Base-by-base conservation (phyloP, 1,140 invertebrate species). In the Drosophila lini region DNA sequence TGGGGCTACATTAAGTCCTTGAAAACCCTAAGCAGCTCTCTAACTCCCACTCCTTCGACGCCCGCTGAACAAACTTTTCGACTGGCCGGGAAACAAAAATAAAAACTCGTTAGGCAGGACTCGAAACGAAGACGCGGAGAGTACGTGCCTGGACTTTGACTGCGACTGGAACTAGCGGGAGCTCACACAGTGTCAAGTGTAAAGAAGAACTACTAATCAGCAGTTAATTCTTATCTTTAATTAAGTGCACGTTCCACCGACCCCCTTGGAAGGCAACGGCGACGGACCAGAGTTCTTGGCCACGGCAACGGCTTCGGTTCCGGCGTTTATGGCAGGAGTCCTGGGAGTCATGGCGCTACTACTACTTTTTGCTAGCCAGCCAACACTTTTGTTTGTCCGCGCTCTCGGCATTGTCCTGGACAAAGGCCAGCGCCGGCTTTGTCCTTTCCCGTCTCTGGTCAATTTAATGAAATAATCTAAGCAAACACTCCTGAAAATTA, bases 151-250 rank as follows among this genome's bases (percentile, higher is more conserved):
- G 61, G 84, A 88, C 83, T 83, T 22, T 47, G 52, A 65, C 63
- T 56, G 34, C 41, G n/a, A 53, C 40, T 44, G 38, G 34, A 32
- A 53, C 56, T 45, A 48, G 36, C 52, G n/a, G 67, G 45, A 71
- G 70, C 73, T 55, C 65, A 59, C 70, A 73, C 67, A 90, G 84
- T 89, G 84, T 89, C 84, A 89, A 90, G 85, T 90, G 86, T 90
- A 90, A 88, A 90, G 78, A 85, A 90, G 86, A 90, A 90, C 86
- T 90, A 90, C 85, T 90, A 90, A 90, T 90, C 85, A 90, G 86
- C 85, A 90, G 85, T 90, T 90, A 90, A 90, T 90, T 90, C 85
- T 90, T 90, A 90, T 90, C 85, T 90, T 90, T 90, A 90, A 90
- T 90, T 90, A 90, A 90, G 81, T 85, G 86, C 85, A 90, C 85